Base-by-base conservation (phyloP, 2,797 vertebrate genomes). In the Fistularia commersonii region DNA sequence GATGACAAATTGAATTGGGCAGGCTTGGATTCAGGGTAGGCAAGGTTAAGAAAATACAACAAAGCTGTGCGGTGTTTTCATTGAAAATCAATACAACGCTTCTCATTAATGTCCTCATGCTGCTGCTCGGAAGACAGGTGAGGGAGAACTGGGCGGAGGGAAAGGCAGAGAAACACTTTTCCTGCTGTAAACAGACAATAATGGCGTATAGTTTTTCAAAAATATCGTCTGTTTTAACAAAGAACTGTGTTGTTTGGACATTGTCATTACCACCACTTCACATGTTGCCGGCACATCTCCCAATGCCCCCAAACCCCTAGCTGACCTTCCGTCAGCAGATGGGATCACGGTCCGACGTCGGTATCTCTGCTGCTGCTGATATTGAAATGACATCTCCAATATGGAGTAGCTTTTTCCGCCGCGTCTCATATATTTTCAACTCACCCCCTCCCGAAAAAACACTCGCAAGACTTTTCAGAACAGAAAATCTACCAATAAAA, bases 1-100 rank as follows among this genome's bases (percentile, higher is more conserved):
- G 11, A 63, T 60, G 66, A 76, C 56, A 77, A 85, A 80, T 72
- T 75, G 68, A 76, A 86, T 82, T 66, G 66, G 75, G 61, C 70
- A 77, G 70, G 51, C 57, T 64, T 32, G n/a, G 66, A 70, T 84
- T 76, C 45, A 58, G 47, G 54, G 51, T 64, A 78, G 69, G 76
- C 79, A 85, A 83, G 80, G 82, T 85, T 88, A 83, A 81, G 64
- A 55, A 79, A 87, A 85, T 66, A 76, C 74, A 83, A 77, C 81
- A 83, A 80, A 84, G 74, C 63, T 65, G 64, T 40, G 61, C 50
- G 57, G 70, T 48, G 62, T 77, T 84, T 82, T 77, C 72, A 85
- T 79, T 56, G 72, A 79, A 84, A 89, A 86, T 87, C 87, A 78
- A 88, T 88, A 77, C 23, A 12, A 58, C 58, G 65, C 67, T 57